These are phyloP conservation scores for Trilocha varians DNA, from an alignment of 2,888 invertebrate species.

Conservation along the genomic window DNA sequence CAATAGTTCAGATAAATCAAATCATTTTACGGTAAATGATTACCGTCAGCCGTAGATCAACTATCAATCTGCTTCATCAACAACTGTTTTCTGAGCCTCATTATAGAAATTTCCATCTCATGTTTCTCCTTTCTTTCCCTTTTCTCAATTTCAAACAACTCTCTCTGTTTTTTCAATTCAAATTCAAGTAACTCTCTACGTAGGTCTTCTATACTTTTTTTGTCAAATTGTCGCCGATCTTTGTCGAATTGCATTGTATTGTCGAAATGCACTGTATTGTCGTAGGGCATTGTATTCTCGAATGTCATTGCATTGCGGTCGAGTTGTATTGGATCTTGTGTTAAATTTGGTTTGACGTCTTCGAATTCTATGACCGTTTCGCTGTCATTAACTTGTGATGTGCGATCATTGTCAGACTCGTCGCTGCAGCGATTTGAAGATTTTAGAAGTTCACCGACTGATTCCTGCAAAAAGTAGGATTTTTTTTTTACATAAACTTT, in stretches of 20 bases:
- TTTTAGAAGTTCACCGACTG: conserved; percentile 7
- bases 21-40: no score
- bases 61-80: conserved; percentile 15
- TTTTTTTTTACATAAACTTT: not conserved
- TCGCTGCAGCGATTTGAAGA: conserved; percentile 1
- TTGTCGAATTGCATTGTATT: no score
- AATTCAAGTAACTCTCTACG: conserved; percentile 20
- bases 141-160: conserved; percentile 22
- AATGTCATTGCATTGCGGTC: no score
- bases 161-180: conserved; percentile 19
- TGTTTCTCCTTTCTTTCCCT: conserved; percentile 19
- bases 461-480: not conserved
- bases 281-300: no score
- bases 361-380: not conserved
- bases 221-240: no score
- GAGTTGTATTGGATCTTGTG: not conserved
- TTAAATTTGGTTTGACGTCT: conserved; percentile 2
- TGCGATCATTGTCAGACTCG: conserved; percentile 5
- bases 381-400: not conserved
- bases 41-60: no score
- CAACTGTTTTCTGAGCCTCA: conserved; percentile 18
- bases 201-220: conserved; percentile 12
- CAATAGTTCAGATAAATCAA: no score
- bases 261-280: no score
- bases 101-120: conserved; percentile 19